Evolutionary conservation across 2,113 vertebrate species (phyloP).

Genomic region (Urocynchramus pylzowi): DNA sequence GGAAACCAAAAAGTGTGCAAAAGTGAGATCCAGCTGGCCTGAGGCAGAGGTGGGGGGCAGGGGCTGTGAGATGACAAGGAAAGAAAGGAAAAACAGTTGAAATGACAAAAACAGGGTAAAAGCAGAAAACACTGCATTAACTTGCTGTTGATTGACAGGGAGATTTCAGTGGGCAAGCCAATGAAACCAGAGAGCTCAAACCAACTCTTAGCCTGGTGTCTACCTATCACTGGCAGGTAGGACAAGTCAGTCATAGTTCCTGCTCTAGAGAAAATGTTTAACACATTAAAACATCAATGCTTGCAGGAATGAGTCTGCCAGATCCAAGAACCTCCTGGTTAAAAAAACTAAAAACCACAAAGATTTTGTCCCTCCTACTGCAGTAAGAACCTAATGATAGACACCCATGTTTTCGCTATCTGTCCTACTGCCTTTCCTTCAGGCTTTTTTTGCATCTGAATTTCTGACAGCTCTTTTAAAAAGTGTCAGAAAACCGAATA

Average conservation of each 20-base stretch:
- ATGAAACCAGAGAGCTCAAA: not conserved
- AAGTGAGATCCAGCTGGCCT: not conserved
- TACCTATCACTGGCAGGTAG: not conserved
- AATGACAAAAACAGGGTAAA: not conserved
- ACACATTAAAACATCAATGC: not conserved
- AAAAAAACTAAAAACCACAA: not conserved
- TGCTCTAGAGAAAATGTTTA: not conserved
- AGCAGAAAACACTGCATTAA: not conserved
- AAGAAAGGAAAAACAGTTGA: not conserved
- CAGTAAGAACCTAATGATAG: not conserved
- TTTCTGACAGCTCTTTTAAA: not conserved
- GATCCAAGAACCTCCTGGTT: not conserved
- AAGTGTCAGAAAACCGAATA: not conserved
- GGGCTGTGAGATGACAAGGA: not conserved
- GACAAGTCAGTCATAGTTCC: not conserved
- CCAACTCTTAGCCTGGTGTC: not conserved
- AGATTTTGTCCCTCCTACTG: not conserved
- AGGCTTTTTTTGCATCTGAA: not conserved
- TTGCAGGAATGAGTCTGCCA: not conserved
- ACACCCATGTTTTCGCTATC: not conserved
- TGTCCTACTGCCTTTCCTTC: not conserved
- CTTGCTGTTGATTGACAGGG: not conserved
- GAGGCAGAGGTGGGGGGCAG: accelerated
- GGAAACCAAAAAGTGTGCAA: not conserved
- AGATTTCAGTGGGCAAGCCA: not conserved